These are phyloP conservation scores for Brachionus manjavacas DNA, from an alignment of 1,140 invertebrate species.

Conservation along the genomic window DNA sequence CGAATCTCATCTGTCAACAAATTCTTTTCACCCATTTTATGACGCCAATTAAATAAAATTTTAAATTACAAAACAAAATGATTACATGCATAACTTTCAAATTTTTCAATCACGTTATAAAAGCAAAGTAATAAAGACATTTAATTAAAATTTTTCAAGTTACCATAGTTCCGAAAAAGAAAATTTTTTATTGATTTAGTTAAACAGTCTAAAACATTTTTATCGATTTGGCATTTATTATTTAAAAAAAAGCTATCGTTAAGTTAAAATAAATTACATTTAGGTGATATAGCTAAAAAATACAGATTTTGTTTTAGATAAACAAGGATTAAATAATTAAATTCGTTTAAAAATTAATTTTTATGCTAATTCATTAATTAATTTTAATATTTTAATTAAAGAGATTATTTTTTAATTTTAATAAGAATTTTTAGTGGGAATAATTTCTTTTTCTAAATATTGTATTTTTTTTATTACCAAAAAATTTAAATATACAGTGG, in stretches of 20 bases:
- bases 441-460: no score
- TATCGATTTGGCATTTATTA: neutral
- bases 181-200: neutral
- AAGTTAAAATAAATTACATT: neutral
- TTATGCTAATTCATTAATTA: no score
- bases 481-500: no score
- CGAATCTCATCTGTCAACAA: neutral
- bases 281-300: neutral
- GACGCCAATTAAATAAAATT: neutral
- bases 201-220: neutral
- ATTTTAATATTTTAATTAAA: no score
- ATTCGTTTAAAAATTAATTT: no score
- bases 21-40: neutral
- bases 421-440: no score
- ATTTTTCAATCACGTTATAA: neutral
- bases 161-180: neutral
- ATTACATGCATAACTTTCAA: neutral
- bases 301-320: neutral
- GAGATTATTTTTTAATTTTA: no score
- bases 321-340: no score
- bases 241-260: neutral
- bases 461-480: no score
- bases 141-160: neutral
- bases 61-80: neutral
- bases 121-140: conserved; percentile 1